Evolutionary conservation across 2,797 vertebrate species (phyloP).

Genomic region (Anguilla obscura): DNA sequence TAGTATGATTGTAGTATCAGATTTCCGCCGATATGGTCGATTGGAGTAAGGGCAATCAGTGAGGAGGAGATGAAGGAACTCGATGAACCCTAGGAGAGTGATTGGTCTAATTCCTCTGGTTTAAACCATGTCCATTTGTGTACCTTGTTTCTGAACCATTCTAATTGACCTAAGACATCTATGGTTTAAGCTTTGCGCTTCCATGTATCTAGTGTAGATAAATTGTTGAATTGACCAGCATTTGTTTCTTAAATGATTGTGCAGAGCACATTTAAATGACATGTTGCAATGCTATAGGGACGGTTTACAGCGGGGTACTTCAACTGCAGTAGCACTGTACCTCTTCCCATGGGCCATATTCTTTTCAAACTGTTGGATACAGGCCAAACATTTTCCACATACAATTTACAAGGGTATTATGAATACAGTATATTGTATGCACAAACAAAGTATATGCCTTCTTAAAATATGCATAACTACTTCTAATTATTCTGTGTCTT

Average conservation of each 20-base stretch:
- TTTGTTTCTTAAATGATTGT: not conserved
- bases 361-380: not conserved
- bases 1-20: not conserved
- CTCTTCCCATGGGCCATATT: not conserved
- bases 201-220: not conserved
- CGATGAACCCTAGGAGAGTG: not conserved
- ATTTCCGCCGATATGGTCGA: not conserved
- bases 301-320: not conserved
- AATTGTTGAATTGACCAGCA: not conserved
- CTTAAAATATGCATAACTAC: not conserved
- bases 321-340: not conserved
- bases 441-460: not conserved
- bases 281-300: not conserved
- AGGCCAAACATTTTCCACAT: not conserved
- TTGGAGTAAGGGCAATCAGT: not conserved
- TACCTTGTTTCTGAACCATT: not conserved
- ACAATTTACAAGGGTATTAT: not conserved
- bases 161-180: not conserved
- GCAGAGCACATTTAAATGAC: not conserved
- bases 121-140: not conserved
- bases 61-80: not conserved
- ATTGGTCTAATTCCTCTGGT: too few species aligned
- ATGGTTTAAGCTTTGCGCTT: not conserved
- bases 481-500: not conserved
- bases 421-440: not conserved